A percentile compares a stretch with the other conserved stretches of the same genome.
Conservation (phyloP, 1,140 invertebrate species). For the Belonocnema kinseyi region DNA sequence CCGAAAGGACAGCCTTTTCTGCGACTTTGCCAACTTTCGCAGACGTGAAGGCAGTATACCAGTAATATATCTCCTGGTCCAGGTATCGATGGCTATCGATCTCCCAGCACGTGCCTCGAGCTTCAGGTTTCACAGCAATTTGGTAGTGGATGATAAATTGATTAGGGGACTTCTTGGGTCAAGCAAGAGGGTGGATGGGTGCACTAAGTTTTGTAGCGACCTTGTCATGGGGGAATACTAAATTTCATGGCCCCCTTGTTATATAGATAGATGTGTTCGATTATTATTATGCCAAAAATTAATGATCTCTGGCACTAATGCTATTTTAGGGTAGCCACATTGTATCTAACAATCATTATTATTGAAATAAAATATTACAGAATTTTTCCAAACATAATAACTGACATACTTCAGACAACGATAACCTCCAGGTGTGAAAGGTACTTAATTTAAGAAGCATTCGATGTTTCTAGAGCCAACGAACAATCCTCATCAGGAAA, state of each 20-base stretch:
- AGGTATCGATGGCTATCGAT: constrained; percentile 11
- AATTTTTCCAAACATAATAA: no score
- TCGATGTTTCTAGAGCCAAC: no score
- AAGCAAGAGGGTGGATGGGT: neutral
- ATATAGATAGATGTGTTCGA: neutral
- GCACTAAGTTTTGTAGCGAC: neutral
- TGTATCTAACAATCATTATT: no score
- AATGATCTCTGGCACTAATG: no score
- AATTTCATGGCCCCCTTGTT: neutral
- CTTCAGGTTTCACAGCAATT: neutral
- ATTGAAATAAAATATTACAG: no score
- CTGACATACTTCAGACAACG: no score
- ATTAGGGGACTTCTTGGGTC: constrained; percentile 16
- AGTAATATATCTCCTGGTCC: no score
- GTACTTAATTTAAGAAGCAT: no score
- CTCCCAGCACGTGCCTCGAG: neutral
- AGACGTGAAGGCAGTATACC: neutral
- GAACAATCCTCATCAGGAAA: no score
- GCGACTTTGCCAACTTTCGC: neutral
- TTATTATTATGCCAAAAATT: neutral
- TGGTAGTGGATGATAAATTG: constrained; percentile 4
- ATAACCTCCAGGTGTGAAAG: no score
- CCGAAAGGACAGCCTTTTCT: constrained; percentile 48
- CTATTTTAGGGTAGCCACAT: no score
- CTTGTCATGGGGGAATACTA: constrained; percentile 10